A percentile compares a stretch with the other conserved stretches of the same genome.
Evolutionary conservation across 1,140 invertebrate genomes (phyloP).

Genomic region (Drosophila athabasca): DNA sequence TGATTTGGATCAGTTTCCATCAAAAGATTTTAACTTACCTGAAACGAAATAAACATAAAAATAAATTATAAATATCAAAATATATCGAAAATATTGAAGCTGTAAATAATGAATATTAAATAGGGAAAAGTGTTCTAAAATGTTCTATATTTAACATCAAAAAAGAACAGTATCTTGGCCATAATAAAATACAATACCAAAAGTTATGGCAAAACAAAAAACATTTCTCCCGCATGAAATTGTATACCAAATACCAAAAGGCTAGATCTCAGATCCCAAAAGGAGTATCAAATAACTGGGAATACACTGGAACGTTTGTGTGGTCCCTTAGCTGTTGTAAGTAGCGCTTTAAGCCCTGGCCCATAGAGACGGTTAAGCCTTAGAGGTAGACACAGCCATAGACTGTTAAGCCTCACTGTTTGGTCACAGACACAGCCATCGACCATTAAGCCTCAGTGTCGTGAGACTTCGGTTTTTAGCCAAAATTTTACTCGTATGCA

Average conservation of each 20-base stretch:
- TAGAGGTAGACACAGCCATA: slow-evolving; percentile 9
- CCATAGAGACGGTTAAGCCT: slow-evolving; percentile 2
- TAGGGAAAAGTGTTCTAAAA: no score
- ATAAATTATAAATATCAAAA: no score
- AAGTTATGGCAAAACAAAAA: background rate
- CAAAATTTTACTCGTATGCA: slow-evolving; percentile 20
- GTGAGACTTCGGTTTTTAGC: slow-evolving; percentile 14
- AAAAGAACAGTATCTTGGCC: slow-evolving; percentile 10
- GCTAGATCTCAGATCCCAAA: slow-evolving; percentile 20
- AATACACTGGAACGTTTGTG: slow-evolving; percentile 3
- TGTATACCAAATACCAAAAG: slow-evolving; percentile 12
- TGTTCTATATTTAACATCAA: slow-evolving; percentile 1
- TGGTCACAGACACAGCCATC: background rate
- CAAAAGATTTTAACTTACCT: no score
- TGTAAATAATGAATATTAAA: no score
- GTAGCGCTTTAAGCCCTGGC: no score
- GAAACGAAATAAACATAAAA: no score
- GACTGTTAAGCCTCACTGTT: slow-evolving; percentile 33
- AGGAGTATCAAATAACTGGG: slow-evolving; percentile 36
- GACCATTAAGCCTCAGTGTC: slow-evolving; percentile 33
- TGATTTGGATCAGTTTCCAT: no score
- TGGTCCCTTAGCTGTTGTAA: slow-evolving; percentile 19
- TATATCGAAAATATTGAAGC: no score
- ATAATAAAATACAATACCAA: background rate
- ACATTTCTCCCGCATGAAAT: slow-evolving; percentile 17